Percentiles rank a stretch among this genome's conserved stretches.
Evolutionary conservation across 2,113 vertebrate genomes (phyloP).

Genomic region (Python bivittatus): DNA sequence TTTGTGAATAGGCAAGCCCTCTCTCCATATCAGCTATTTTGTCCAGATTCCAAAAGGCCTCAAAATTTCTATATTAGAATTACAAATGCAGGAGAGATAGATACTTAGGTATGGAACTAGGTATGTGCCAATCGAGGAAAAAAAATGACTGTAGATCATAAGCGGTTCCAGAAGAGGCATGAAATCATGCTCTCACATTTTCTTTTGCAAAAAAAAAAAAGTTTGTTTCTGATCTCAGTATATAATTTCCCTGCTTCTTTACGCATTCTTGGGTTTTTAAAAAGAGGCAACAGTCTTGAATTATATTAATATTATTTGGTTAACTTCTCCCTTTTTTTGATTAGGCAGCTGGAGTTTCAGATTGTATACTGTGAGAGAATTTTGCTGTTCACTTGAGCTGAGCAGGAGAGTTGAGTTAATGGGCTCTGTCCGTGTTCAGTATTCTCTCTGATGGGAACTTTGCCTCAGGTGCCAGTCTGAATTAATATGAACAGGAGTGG

Average conservation of each 20-base stretch:
- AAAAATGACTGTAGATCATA: too few species aligned
- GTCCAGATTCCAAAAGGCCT: too few species aligned
- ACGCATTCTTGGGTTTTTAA: background rate
- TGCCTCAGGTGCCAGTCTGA: background rate
- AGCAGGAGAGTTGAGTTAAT: background rate
- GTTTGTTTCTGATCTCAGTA: too few species aligned
- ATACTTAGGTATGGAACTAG: too few species aligned
- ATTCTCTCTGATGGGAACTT: background rate
- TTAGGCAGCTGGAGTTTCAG: background rate
- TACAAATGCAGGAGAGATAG: background rate
- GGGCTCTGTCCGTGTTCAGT: accelerated
- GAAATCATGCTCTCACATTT: too few species aligned
- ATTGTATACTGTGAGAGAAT: background rate
- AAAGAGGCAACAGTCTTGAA: background rate
- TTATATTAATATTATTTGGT: background rate
- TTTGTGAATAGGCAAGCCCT: too few species aligned
- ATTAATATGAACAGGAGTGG: constrained; percentile 1
- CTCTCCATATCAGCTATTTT: too few species aligned
- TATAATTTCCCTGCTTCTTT: background rate
- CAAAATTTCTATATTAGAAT: too few species aligned
- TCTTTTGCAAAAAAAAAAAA: too few species aligned
- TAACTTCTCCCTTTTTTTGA: background rate
- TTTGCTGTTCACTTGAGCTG: background rate
- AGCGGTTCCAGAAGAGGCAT: too few species aligned
- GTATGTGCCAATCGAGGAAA: too few species aligned